Conservation (phyloP, 2,113 vertebrate genomes). For the Phaethon lepturus region DNA sequence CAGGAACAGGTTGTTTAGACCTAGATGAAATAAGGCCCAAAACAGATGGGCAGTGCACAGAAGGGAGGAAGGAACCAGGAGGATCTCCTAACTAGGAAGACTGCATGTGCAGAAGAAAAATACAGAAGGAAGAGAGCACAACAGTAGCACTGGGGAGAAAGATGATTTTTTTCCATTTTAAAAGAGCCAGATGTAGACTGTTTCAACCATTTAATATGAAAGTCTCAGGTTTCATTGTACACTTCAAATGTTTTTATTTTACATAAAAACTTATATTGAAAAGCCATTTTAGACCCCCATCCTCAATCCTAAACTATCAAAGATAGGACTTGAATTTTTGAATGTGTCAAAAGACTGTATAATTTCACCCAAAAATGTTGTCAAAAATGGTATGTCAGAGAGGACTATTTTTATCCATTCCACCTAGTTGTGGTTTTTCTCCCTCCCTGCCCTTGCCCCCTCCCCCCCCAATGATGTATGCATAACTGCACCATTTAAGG, state of each 20-base stretch:
- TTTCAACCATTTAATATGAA: slow-evolving; percentile 5
- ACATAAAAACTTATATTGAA: background rate
- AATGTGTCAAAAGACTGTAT: background rate
- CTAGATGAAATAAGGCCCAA: background rate
- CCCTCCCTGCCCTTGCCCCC: no score
- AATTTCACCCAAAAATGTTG: background rate
- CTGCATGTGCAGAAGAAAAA: background rate
- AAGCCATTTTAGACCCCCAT: background rate
- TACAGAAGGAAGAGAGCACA: background rate
- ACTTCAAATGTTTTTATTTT: background rate
- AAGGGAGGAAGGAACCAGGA: background rate
- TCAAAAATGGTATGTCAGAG: background rate
- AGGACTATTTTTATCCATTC: background rate
- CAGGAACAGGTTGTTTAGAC: background rate
- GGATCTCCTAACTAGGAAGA: background rate
- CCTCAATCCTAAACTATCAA: background rate
- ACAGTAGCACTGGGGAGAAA: background rate
- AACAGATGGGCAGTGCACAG: background rate
- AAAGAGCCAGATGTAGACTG: background rate
- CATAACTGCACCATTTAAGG: background rate
- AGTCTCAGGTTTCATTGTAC: background rate
- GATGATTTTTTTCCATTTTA: background rate
- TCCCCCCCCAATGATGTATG: background rate
- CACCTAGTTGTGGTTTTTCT: background rate
- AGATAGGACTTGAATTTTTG: background rate